Percentiles rank a stretch among this genome's conserved stretches.
Evolutionary conservation across 1,140 invertebrate genomes (phyloP).

Genomic region (Atta texana): DNA sequence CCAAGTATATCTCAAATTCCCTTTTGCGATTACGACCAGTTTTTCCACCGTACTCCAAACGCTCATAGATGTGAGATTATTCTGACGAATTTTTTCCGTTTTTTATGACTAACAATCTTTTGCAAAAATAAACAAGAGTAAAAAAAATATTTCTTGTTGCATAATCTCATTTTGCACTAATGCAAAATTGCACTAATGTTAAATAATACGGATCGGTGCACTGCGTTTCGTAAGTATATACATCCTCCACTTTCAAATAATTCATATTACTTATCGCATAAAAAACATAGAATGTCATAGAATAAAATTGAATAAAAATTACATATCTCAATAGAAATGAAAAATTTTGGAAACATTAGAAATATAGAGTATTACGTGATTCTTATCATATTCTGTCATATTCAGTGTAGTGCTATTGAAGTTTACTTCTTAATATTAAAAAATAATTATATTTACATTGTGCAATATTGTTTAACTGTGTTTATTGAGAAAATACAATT

Average conservation of each 20-base stretch:
- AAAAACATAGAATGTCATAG: not conserved
- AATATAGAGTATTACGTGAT: not conserved
- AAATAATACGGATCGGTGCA: not conserved
- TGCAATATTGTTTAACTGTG: not conserved
- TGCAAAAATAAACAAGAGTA: not conserved
- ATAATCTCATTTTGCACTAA: not conserved
- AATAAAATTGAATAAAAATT: not conserved
- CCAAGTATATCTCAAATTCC: conserved; percentile 24
- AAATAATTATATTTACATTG: not conserved
- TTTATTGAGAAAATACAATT: not conserved
- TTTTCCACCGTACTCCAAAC: not conserved
- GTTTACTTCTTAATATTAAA: not conserved
- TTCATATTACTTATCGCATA: not conserved
- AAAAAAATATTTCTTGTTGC: not conserved
- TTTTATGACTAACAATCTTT: conserved; percentile 1
- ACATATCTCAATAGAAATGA: not conserved
- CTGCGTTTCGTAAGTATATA: not conserved
- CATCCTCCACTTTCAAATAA: not conserved
- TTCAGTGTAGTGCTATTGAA: not conserved
- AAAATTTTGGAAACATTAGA: not conserved
- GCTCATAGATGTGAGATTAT: not conserved
- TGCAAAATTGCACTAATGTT: not conserved
- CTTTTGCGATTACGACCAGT: conserved; percentile 1
- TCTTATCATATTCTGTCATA: no score
- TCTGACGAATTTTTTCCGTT: not conserved